Evolutionary conservation across 2,113 vertebrate species (phyloP).

Genomic region (Cygnus atratus): DNA sequence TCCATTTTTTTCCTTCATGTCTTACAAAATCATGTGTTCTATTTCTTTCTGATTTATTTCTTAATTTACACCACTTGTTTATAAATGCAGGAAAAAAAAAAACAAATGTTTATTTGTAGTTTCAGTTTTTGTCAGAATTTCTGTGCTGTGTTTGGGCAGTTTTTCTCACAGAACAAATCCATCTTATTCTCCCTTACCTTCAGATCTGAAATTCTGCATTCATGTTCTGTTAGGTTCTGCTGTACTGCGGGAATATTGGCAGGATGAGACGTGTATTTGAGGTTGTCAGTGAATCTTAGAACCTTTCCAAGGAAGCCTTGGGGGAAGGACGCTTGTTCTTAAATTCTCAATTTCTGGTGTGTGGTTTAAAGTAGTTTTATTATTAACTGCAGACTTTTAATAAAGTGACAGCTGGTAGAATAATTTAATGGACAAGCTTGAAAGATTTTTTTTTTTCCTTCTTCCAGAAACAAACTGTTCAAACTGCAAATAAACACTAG

Average conservation of each 20-base stretch:
- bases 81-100: neutral
- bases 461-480: conserved; percentile 59
- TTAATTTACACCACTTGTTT: neutral
- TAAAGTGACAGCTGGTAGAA: conserved; percentile 59
- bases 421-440: conserved; percentile 49
- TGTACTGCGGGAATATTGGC: neutral
- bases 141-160: neutral
- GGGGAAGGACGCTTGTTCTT: neutral
- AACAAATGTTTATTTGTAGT: neutral
- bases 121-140: neutral
- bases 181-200: neutral
- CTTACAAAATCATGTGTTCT: neutral
- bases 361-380: conserved; percentile 45
- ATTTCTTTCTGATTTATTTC: neutral
- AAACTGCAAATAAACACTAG: conserved; percentile 64
- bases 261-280: neutral
- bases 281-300: conserved; percentile 11
- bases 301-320: conserved; percentile 11
- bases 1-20: neutral
- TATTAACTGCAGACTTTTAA: conserved; percentile 65
- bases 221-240: neutral
- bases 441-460: neutral
- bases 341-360: conserved; percentile 14
- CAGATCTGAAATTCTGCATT: conserved; percentile 3
- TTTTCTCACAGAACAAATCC: neutral